These are phyloP conservation scores for Drosophila setosimentum DNA, from an alignment of 2,888 invertebrate species.

Conservation along the genomic window DNA sequence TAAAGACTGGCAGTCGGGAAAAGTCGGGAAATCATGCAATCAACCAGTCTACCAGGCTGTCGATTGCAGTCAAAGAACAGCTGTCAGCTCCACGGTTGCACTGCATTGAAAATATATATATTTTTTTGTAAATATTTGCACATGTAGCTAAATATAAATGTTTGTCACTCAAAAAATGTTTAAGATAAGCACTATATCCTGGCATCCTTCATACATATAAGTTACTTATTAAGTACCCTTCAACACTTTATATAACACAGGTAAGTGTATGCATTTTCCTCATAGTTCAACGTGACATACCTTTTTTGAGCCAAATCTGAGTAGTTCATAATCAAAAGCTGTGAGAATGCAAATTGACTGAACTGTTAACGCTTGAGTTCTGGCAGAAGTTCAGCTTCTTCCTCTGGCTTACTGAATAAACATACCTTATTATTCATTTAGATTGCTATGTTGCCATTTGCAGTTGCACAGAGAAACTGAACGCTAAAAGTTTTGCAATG, in stretches of 20 bases:
- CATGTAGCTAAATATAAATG: not conserved
- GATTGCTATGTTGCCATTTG: constrained; percentile 5
- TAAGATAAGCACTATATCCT: not conserved
- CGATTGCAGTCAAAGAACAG: constrained; percentile 13
- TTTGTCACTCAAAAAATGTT: not conserved
- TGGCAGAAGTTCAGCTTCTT: constrained; percentile 1
- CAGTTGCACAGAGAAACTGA: constrained; percentile 21
- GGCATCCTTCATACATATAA: not conserved
- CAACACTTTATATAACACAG: not conserved
- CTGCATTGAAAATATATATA: not conserved
- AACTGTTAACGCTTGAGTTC: constrained; percentile 29
- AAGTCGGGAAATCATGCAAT: constrained; percentile 12
- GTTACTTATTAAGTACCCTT: not conserved
- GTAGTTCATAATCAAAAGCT: not conserved
- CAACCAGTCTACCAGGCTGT: constrained; percentile 8
- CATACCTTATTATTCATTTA: constrained; percentile 8
- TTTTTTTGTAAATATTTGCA: constrained; percentile 10
- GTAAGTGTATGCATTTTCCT: too few species aligned
- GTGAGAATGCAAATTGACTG: constrained; percentile 3
- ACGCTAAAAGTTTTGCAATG: constrained; percentile 52
- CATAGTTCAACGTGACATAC: not conserved
- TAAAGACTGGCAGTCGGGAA: constrained; percentile 19
- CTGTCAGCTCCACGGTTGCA: constrained; percentile 7
- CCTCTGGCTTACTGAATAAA: constrained; percentile 9
- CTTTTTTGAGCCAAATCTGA: not conserved